Percentiles rank a stretch among this genome's conserved stretches.
Evolutionary conservation across 2,113 vertebrate species (phyloP).

Genomic region (Bothrops jararaca): DNA sequence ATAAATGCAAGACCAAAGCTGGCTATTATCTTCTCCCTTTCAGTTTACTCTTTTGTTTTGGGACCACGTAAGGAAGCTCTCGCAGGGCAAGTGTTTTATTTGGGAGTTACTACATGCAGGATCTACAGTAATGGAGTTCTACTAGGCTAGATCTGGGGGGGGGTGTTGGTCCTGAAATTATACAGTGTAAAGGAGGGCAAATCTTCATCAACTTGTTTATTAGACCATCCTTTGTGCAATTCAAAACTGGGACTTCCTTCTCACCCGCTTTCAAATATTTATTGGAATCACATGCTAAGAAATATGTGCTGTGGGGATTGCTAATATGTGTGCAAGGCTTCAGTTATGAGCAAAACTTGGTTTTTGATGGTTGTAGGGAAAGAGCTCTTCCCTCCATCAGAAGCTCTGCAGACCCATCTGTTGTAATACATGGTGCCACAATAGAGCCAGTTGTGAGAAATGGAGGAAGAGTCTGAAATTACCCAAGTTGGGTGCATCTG

Average conservation of each 20-base stretch:
- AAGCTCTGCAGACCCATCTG: conserved; percentile 68
- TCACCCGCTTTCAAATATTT: conserved; percentile 42
- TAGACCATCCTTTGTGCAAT: conserved; percentile 21
- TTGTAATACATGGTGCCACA: conserved; percentile 64
- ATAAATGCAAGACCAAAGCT: neutral
- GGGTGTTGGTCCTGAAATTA: no score
- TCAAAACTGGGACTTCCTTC: conserved; percentile 1
- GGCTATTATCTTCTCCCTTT: neutral
- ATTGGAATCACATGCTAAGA: conserved; percentile 66
- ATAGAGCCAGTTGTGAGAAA: conserved; percentile 56
- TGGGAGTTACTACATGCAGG: neutral
- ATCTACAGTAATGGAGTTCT: neutral
- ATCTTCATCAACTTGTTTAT: conserved; percentile 32
- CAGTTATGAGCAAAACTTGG: conserved; percentile 29
- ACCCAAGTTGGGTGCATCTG: conserved; percentile 41
- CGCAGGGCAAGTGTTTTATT: neutral
- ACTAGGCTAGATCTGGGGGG: neutral
- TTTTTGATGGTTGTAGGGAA: conserved; percentile 51
- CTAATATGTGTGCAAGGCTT: conserved; percentile 28
- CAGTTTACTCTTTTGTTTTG: neutral
- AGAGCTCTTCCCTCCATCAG: conserved; percentile 38
- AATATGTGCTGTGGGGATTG: conserved; percentile 45
- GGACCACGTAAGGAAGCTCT: neutral
- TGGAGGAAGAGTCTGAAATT: conserved; percentile 48
- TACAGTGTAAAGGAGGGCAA: neutral